Evolutionary conservation across 2,888 invertebrate genomes (phyloP).

Genomic region (Acanthosepion lycidas): DNA sequence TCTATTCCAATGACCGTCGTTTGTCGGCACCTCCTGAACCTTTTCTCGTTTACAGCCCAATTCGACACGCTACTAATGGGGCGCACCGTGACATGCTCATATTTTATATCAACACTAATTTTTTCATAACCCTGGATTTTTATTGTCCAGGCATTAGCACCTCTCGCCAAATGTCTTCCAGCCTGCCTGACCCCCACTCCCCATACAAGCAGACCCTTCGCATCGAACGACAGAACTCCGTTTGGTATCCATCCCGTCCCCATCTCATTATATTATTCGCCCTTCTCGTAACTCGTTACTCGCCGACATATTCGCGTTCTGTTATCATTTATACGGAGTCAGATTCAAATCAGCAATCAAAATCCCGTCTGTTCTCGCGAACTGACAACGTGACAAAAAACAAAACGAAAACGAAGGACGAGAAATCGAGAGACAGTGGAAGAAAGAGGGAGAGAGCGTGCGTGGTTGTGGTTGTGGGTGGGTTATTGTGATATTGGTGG

Average conservation of each 20-base stretch:
- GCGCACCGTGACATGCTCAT: not conserved
- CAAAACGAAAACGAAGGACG: not conserved
- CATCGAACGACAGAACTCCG: not conserved
- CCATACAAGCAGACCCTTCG: not conserved
- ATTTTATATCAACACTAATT: not conserved
- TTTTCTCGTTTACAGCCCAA: not conserved
- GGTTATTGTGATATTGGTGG: not conserved
- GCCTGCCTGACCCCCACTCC: not conserved
- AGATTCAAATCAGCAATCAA: not conserved
- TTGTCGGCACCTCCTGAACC: not conserved
- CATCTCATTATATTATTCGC: not conserved
- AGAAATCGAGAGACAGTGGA: not conserved
- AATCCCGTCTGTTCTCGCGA: not conserved
- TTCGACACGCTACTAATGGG: not conserved
- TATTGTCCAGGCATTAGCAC: not conserved
- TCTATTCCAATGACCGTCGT: not conserved
- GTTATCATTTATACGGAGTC: not conserved
- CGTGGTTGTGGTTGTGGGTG: no score
- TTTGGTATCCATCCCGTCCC: not conserved
- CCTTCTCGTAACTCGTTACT: not conserved
- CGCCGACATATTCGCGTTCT: not conserved
- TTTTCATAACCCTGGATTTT: not conserved
- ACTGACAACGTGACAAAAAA: not conserved
- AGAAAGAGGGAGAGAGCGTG: not conserved
- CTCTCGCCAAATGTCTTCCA: not conserved